A percentile compares a stretch with the other conserved stretches of the same genome.
These are phyloP conservation scores for Syrmaticus mikado DNA, from an alignment of 2,113 vertebrate species.

Conservation along the genomic window DNA sequence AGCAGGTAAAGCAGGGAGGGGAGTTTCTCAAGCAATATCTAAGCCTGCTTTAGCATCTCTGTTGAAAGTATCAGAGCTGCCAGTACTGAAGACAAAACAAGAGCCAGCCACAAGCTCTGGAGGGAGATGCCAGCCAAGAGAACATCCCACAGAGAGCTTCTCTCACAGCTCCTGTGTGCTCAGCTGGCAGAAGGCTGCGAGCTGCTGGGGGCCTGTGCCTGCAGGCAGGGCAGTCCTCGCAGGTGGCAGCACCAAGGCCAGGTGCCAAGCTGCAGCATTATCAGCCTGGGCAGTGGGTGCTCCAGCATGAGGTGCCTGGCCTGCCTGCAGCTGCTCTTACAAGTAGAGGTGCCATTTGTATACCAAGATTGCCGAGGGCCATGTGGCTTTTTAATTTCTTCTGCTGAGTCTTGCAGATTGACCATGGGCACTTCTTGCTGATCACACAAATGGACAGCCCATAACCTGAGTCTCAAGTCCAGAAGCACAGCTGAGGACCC, in stretches of 20 bases:
- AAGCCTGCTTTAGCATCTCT: neutral
- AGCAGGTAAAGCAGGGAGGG: conserved; percentile 24
- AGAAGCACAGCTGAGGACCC: neutral
- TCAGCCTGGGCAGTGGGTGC: rapidly evolving
- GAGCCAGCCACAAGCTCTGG: neutral
- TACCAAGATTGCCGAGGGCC: neutral
- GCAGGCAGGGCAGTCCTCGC: neutral
- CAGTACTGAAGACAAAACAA: neutral
- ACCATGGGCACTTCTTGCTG: neutral
- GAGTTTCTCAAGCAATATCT: conserved; percentile 20
- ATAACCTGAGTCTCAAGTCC: neutral
- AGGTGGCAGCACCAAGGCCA: neutral
- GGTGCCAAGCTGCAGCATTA: neutral
- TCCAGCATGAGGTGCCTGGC: neutral
- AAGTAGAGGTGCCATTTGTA: neutral
- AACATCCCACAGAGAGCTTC: neutral
- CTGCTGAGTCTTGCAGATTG: neutral
- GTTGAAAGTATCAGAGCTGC: neutral
- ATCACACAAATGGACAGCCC: rapidly evolving
- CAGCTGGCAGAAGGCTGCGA: neutral
- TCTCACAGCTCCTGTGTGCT: neutral
- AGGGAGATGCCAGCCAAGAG: neutral
- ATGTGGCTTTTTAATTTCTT: neutral
- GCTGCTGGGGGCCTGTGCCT: rapidly evolving
- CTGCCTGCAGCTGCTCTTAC: neutral